Conservation (phyloP, 2,797 vertebrate species). For the Pseudotriccus pelzelni region DNA sequence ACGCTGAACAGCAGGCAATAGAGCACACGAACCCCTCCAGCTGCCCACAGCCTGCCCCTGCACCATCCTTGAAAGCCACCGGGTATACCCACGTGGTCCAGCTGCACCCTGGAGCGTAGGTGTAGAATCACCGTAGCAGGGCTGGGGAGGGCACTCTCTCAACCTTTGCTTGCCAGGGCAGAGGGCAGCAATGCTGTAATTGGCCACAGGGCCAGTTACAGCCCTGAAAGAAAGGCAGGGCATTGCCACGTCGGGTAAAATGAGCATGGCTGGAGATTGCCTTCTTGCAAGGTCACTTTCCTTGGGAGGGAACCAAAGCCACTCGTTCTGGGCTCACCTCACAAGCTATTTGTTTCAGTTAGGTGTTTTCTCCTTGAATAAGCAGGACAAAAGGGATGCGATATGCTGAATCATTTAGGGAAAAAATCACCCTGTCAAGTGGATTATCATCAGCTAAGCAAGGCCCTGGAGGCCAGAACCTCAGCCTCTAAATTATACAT, state of each 20-base stretch:
- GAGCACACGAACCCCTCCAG: not conserved
- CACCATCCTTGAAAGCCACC: not conserved
- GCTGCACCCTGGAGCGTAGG: rapidly evolving
- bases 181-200: not conserved
- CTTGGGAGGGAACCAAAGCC: not conserved
- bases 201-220: not conserved
- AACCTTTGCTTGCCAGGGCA: not conserved
- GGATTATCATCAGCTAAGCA: constrained; percentile 34
- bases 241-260: not conserved
- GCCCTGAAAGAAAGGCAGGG: not conserved
- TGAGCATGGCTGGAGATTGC: not conserved
- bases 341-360: not conserved
- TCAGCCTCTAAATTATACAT: constrained; percentile 45
- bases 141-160: not conserved
- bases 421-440: constrained; percentile 35
- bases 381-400: constrained; percentile 23
- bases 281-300: not conserved
- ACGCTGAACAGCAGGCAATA: not conserved
- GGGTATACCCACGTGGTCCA: not conserved
- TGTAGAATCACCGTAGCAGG: not conserved
- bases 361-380: constrained; percentile 44
- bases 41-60: not conserved
- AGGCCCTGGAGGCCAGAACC: constrained; percentile 22
- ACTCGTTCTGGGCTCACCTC: not conserved
- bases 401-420: constrained; percentile 42